phyloP scores from a whole-genome alignment of 2,113 vertebrate genomes.

The Donacobius atricapilla region DNA sequence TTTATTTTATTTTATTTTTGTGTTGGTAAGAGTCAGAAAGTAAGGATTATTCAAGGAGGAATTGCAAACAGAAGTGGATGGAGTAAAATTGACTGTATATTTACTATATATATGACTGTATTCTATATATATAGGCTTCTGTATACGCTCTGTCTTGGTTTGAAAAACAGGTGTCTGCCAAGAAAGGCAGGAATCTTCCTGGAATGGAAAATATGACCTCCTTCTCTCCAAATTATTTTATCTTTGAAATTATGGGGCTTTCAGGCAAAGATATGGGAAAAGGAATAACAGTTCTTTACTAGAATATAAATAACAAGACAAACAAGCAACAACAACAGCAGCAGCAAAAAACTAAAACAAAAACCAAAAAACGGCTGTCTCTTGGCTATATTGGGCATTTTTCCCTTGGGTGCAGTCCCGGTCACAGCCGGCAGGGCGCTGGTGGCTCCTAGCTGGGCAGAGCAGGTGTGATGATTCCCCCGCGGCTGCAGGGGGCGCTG shows the following conservation, averaged over 20 bases:
- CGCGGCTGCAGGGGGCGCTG: not conserved
- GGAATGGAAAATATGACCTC: not conserved
- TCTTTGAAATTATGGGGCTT: not conserved
- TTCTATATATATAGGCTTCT: not conserved
- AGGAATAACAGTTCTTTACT: not conserved
- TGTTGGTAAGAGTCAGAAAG: not conserved
- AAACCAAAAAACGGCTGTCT: accelerated
- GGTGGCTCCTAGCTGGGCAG: not conserved
- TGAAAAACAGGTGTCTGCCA: not conserved
- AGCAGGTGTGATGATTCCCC: not conserved
- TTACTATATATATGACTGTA: not conserved
- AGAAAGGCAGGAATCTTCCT: not conserved
- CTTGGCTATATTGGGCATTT: accelerated
- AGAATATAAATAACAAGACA: not conserved
- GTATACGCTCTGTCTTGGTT: not conserved
- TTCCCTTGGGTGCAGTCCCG: not conserved
- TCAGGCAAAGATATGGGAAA: not conserved
- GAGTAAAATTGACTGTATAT: not conserved
- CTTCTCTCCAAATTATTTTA: not conserved
- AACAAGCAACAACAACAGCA: not conserved
- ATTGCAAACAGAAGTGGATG: not conserved
- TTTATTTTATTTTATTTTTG: no score
- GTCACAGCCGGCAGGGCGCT: not conserved
- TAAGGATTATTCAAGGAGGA: not conserved
- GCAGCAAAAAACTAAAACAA: no score